These are phyloP conservation scores for Hycleus phaleratus DNA, from an alignment of 1,140 invertebrate species.

Conservation along the genomic window DNA sequence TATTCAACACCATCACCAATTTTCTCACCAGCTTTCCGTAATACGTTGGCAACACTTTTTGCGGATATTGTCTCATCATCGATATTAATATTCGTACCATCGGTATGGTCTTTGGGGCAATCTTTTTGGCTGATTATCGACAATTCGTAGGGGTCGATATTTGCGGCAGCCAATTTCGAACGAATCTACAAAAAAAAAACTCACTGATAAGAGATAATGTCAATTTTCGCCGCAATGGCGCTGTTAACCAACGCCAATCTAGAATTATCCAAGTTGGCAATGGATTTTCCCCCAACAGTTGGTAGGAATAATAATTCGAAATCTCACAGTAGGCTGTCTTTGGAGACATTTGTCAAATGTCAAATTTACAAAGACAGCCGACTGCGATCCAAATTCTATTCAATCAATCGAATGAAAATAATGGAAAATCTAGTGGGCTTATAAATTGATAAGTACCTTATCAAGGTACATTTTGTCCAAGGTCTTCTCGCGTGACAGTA, in stretches of 20 bases:
- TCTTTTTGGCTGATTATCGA: conserved; percentile 63
- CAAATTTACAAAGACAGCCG: too few species aligned
- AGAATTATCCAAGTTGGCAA: too few species aligned
- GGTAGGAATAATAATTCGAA: too few species aligned
- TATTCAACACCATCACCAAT: conserved; percentile 58
- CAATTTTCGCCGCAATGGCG: too few species aligned
- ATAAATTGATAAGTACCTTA: conserved; percentile 43
- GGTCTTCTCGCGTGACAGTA: conserved; percentile 61
- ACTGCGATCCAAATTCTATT: too few species aligned
- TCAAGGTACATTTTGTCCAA: conserved; percentile 60
- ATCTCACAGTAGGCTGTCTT: too few species aligned
- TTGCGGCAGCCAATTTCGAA: conserved; percentile 48
- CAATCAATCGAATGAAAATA: too few species aligned
- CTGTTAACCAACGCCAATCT: too few species aligned
- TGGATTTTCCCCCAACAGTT: too few species aligned
- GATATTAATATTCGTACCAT: conserved; percentile 58
- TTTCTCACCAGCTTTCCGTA: conserved; percentile 62
- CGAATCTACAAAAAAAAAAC: conserved; percentile 47
- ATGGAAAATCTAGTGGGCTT: too few species aligned
- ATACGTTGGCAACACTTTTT: conserved; percentile 58
- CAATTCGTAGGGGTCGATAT: conserved; percentile 66
- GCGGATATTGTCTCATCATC: conserved; percentile 67
- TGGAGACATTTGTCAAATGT: too few species aligned
- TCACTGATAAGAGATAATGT: too few species aligned
- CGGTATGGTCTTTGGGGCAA: conserved; percentile 48